phyloP scores from a whole-genome alignment of 1,140 invertebrate genomes.

The Drosophila mayri region DNA sequence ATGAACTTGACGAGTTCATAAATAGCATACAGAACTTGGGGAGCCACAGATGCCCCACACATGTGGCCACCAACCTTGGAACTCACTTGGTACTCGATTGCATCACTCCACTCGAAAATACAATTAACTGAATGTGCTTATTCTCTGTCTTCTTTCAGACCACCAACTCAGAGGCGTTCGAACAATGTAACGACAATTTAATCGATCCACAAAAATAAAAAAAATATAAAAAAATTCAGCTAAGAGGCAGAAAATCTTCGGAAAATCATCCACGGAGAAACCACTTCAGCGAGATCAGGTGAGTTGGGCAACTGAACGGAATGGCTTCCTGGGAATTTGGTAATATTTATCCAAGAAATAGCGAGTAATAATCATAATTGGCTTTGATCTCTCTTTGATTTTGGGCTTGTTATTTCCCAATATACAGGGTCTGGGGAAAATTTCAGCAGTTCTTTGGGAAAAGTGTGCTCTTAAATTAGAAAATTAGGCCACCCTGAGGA shows the following conservation, averaged over 20 bases:
- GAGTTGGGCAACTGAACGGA: constrained; percentile 28
- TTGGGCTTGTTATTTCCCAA: background rate
- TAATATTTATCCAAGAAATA: constrained; percentile 3
- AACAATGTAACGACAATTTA: constrained; percentile 57
- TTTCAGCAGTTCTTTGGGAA: background rate
- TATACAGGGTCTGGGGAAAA: background rate
- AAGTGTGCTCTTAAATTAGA: constrained; percentile 11
- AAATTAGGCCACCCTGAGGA: constrained; percentile 9
- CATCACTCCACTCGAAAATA: constrained; percentile 23
- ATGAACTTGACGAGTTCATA: constrained; percentile 45
- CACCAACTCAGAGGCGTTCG: constrained; percentile 18
- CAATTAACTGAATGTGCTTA: constrained; percentile 25
- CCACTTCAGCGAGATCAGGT: constrained; percentile 55
- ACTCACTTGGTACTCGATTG: constrained; percentile 13
- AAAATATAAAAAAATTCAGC: constrained; percentile 8
- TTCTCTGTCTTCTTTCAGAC: constrained; percentile 39
- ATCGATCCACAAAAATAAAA: constrained; percentile 11
- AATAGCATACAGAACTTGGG: constrained; percentile 32
- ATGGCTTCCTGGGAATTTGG: constrained; percentile 11
- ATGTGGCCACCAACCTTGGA: constrained; percentile 43
- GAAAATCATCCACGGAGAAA: constrained; percentile 6
- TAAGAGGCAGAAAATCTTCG: constrained; percentile 15
- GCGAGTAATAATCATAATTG: constrained; percentile 23
- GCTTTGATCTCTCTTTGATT: constrained; percentile 30
- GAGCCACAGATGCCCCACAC: constrained; percentile 37